Percentiles rank a stretch among this genome's conserved stretches.
These are phyloP conservation scores for Orchesella cincta DNA, from an alignment of 1,140 invertebrate species.

Conservation along the genomic window DNA sequence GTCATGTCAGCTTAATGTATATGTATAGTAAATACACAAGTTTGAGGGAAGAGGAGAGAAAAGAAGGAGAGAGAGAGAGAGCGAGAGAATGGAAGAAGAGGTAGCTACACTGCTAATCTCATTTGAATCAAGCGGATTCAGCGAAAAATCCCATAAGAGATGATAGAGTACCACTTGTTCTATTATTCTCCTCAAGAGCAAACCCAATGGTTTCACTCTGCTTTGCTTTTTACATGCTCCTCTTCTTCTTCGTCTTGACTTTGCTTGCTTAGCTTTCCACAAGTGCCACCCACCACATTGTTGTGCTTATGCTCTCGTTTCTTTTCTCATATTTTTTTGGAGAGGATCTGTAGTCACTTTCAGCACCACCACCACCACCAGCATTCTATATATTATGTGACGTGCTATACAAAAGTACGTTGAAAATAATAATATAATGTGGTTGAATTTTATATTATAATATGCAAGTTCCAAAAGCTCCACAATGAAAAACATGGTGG, in stretches of 20 bases:
- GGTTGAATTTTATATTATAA: background rate
- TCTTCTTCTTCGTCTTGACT: constrained; percentile 11
- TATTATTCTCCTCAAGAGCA: constrained; percentile 18
- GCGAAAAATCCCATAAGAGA: constrained; percentile 29
- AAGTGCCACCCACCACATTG: constrained; percentile 4
- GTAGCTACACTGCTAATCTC: constrained; percentile 28
- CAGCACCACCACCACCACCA: background rate
- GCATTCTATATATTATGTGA: background rate
- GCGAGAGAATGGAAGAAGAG: constrained; percentile 3
- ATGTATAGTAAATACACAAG: background rate
- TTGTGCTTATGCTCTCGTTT: background rate
- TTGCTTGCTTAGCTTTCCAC: constrained; percentile 16
- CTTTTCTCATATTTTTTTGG: background rate
- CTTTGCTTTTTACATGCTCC: background rate
- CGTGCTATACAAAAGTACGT: background rate
- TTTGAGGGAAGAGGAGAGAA: background rate
- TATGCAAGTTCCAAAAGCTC: background rate
- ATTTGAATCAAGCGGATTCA: constrained; percentile 30
- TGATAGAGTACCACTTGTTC: constrained; percentile 28
- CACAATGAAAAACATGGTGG: background rate
- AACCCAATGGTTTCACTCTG: constrained; percentile 13
- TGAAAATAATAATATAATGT: background rate
- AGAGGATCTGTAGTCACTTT: background rate
- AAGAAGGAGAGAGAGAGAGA: background rate
- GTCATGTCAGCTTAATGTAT: constrained; percentile 2